Percentiles rank a stretch among this genome's conserved stretches.
These are phyloP conservation scores for Macrotis lagotis DNA, from an alignment of 2,113 vertebrate genomes.

Conservation along the genomic window DNA sequence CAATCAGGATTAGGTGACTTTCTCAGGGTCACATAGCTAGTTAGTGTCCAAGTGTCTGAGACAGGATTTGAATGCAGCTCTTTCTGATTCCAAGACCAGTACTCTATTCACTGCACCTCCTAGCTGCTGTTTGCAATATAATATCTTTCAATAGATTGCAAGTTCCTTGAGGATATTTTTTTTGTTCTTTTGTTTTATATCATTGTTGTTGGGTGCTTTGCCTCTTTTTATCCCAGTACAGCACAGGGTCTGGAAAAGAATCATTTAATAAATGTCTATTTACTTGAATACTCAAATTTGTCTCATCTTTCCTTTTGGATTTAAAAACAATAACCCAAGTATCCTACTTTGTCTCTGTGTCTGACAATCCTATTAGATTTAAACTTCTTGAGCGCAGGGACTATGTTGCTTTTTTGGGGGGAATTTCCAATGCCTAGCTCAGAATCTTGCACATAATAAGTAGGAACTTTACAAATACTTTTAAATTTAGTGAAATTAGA, in stretches of 20 bases:
- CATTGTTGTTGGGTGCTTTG: too few relatives aligned
- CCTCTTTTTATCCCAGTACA: neutral
- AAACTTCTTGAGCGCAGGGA: neutral
- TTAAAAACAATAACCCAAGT: neutral
- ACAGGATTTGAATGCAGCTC: too few relatives aligned
- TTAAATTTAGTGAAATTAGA: neutral
- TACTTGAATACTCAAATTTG: neutral
- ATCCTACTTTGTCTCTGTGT: neutral
- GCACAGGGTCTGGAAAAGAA: neutral
- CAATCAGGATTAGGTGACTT: too few relatives aligned
- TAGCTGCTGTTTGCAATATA: neutral
- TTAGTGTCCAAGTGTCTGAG: too few relatives aligned
- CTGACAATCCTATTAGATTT: neutral
- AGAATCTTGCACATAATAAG: neutral
- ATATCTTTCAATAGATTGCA: neutral
- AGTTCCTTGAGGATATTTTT: neutral
- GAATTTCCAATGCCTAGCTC: neutral
- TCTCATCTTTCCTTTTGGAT: neutral
- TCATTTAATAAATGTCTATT: neutral
- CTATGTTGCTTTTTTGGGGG: neutral
- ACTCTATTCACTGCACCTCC: too few relatives aligned
- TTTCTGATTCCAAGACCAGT: too few relatives aligned
- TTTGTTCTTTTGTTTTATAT: neutral
- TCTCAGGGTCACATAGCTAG: too few relatives aligned
- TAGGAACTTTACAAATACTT: neutral